Base-by-base conservation (phyloP, 2,113 vertebrate species). In the Blennius ocellaris region DNA sequence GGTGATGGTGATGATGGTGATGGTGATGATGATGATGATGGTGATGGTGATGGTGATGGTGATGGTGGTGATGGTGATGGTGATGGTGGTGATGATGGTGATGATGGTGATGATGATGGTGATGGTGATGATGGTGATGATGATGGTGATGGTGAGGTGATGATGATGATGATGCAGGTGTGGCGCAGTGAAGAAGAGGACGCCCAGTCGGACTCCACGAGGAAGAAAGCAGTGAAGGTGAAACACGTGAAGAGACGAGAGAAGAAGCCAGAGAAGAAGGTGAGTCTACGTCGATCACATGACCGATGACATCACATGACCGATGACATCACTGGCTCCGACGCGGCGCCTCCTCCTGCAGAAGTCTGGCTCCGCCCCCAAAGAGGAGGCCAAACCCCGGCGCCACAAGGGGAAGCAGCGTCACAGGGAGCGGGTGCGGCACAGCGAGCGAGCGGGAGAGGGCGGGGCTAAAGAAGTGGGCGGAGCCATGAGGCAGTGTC, bases 141-240 rank as follows among this genome's bases (percentile, higher is more conserved):
- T n/a, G n/a, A n/a, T n/a, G n/a, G n/a, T n/a, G n/a, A n/a, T n/a
- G n/a, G n/a, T n/a, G n/a, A n/a, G n/a, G n/a, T n/a, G n/a, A n/a
- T n/a, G n/a, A n/a, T n/a, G n/a, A n/a, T n/a, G n/a, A n/a, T n/a
- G n/a, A n/a, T n/a, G 37, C 78, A 98, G 96, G 92, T 94, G 11
- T 97, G 96, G 96, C 94, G 94, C 80, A 98, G 95, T 1, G 96
- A 96, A 53, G 90, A 96, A 0, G 96, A 97, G 3, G 96, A 97
- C 6, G 86, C 91, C 0, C 92, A 94, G 83, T 92, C 94, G 0
- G 96, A 96, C 55, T 92, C 94, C 0, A 85, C 94, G 72, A 92
- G 95, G 73, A 98, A 97, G 80, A 94, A 96, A 53, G 96, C 96
- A 0, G 95, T 97, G 7, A 97, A 97, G 84, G 95, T 97, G 69